A percentile compares a stretch with the other conserved stretches of the same genome.
phyloP scores from a whole-genome alignment of 2,113 vertebrate species.

The Urocitellus parryii region DNA sequence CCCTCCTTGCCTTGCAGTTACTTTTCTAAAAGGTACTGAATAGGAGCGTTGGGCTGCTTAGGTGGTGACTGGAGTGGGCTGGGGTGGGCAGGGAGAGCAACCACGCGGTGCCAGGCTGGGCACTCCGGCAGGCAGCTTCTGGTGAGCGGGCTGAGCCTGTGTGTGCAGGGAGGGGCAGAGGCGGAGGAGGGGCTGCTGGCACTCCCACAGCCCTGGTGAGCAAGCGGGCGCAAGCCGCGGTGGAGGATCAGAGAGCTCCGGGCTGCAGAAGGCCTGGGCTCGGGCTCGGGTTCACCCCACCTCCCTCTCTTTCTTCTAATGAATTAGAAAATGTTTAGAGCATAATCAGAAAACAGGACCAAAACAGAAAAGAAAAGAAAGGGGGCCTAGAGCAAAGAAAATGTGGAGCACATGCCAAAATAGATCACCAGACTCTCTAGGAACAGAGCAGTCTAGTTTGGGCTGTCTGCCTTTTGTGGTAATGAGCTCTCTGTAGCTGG shows the following conservation, averaged over 20 bases:
- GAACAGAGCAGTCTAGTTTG: background rate
- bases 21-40: background rate
- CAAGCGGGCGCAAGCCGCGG: accelerated
- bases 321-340: background rate
- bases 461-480: background rate
- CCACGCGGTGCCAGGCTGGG: background rate
- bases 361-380: background rate
- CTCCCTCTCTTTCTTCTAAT: background rate
- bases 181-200: accelerated
- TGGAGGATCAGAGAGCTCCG: background rate
- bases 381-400: background rate
- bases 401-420: background rate
- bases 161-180: background rate
- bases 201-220: background rate
- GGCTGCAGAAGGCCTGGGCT: background rate
- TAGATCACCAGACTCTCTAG: background rate
- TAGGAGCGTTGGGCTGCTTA: background rate
- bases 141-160: background rate
- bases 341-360: background rate
- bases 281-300: background rate
- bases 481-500: background rate
- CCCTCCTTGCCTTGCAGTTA: conserved; percentile 8
- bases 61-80: background rate
- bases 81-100: background rate
- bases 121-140: conserved; percentile 46